A percentile compares a stretch with the other conserved stretches of the same genome.
These are phyloP conservation scores for Drosophila eohydei DNA, from an alignment of 2,888 invertebrate species.

Conservation along the genomic window DNA sequence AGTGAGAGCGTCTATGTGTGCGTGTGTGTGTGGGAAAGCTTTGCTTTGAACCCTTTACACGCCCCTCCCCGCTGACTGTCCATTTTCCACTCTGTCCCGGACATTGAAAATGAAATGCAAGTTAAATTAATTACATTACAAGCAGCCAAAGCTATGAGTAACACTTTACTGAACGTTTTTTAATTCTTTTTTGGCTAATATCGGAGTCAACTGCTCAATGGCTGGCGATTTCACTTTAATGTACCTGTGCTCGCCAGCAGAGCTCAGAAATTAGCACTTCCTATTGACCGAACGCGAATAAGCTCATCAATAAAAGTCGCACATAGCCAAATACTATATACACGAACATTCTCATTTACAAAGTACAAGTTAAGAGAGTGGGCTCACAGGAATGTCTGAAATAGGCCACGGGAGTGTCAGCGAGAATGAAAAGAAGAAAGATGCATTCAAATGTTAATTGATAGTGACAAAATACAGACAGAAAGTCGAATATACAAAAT, in stretches of 20 bases:
- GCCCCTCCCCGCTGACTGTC: slow-evolving; percentile 42
- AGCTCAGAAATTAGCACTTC: slow-evolving; percentile 72
- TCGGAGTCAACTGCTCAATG: slow-evolving; percentile 44
- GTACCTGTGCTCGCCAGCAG: slow-evolving; percentile 30
- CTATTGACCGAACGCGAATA: slow-evolving; percentile 27
- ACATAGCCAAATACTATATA: slow-evolving; percentile 39
- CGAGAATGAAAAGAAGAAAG: not conserved
- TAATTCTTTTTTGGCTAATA: slow-evolving; percentile 20
- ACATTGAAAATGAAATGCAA: slow-evolving; percentile 77
- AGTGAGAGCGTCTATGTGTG: slow-evolving; percentile 20
- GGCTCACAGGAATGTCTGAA: slow-evolving; percentile 44
- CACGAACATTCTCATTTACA: slow-evolving; percentile 24
- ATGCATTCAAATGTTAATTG: not conserved
- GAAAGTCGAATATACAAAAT: not conserved
- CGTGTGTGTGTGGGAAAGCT: slow-evolving; percentile 61
- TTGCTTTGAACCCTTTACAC: slow-evolving; percentile 43
- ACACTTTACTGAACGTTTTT: slow-evolving; percentile 27
- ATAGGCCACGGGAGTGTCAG: slow-evolving; percentile 72
- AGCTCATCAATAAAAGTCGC: slow-evolving; percentile 65
- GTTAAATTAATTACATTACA: slow-evolving; percentile 71
- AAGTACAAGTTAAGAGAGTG: slow-evolving; percentile 21
- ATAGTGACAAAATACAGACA: not conserved
- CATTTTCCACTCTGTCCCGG: slow-evolving; percentile 72
- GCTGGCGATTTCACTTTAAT: slow-evolving; percentile 71
- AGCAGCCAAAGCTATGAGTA: slow-evolving; percentile 45